phyloP scores from a whole-genome alignment of 2,797 vertebrate genomes.

The Malurus leucopterus region DNA sequence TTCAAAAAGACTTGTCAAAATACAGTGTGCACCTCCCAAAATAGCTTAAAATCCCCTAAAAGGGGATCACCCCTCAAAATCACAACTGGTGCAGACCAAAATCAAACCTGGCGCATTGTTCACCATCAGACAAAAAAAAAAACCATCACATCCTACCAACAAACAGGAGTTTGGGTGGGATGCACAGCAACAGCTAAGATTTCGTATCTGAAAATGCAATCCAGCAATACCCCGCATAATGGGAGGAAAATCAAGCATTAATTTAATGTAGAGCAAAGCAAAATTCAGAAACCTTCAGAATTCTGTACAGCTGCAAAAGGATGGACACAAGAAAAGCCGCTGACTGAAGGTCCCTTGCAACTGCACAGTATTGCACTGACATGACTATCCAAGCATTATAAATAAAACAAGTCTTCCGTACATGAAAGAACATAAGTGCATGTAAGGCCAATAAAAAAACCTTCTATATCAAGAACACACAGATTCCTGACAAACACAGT shows the following conservation, averaged over 20 bases:
- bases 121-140: not conserved
- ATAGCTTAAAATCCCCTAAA: not conserved
- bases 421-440: not conserved
- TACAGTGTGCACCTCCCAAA: not conserved
- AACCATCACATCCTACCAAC: not conserved
- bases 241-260: not conserved
- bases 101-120: not conserved
- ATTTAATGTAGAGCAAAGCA: not conserved
- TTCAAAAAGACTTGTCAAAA: not conserved
- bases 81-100: not conserved
- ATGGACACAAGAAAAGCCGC: not conserved
- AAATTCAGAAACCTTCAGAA: not conserved
- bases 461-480: not conserved
- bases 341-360: not conserved
- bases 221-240: not conserved
- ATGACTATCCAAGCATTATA: not conserved
- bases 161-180: not conserved
- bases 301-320: not conserved
- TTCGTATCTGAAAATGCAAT: not conserved
- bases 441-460: not conserved
- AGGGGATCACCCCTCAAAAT: not conserved
- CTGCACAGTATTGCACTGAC: accelerated
- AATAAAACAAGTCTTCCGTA: not conserved
- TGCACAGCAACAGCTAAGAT: not conserved
- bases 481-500: not conserved